Evolutionary conservation across 2,797 vertebrate species (phyloP).

Genomic region (Anabas testudineus): DNA sequence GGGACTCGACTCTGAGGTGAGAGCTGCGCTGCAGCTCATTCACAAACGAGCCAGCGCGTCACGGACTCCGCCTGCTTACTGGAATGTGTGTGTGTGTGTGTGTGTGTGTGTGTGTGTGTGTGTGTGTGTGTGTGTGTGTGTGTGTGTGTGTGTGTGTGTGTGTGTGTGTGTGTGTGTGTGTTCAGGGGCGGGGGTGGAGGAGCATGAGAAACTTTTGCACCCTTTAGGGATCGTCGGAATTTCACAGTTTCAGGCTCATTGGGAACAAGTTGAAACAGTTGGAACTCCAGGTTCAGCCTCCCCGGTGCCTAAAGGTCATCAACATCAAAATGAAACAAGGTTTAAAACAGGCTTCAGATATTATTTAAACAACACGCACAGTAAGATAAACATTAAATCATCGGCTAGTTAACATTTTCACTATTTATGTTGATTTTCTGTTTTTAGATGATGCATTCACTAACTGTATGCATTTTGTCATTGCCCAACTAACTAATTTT

Average conservation of each 20-base stretch:
- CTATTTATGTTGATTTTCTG: neutral
- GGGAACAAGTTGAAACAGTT: neutral
- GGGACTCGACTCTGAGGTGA: conserved; percentile 59
- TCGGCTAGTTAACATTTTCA: neutral
- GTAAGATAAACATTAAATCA: neutral
- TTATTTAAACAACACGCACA: no score
- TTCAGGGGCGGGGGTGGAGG: conserved; percentile 23
- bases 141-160: conserved; percentile 10
- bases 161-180: neutral
- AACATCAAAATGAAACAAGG: neutral
- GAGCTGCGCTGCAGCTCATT: conserved; percentile 77
- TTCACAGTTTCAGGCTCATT: neutral
- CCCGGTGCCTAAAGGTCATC: neutral
- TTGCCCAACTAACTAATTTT: neutral
- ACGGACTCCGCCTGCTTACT: conserved; percentile 74
- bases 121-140: conserved; percentile 54
- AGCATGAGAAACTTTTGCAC: conserved; percentile 42
- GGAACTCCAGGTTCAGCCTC: neutral
- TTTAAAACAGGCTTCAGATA: neutral
- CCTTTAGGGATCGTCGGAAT: conserved; percentile 54
- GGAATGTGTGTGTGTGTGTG: conserved; percentile 74
- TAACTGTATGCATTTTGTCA: neutral
- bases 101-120: conserved; percentile 17
- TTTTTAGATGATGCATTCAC: neutral
- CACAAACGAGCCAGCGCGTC: conserved; percentile 75